phyloP scores from a whole-genome alignment of 2,113 vertebrate genomes.

The Aix galericulata region DNA sequence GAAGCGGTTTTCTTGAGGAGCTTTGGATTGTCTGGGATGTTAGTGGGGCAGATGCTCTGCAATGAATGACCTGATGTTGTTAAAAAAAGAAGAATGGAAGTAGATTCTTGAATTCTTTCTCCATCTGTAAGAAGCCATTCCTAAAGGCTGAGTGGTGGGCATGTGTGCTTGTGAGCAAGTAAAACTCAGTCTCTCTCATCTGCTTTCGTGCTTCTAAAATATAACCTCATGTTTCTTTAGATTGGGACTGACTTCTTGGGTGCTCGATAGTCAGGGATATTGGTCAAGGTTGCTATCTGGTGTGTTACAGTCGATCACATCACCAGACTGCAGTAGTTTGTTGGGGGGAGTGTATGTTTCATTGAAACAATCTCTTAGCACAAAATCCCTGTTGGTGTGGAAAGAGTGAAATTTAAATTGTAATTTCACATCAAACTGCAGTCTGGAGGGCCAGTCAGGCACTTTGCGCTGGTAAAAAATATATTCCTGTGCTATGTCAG shows the following conservation, averaged over 20 bases:
- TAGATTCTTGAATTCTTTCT: neutral
- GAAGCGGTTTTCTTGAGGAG: neutral
- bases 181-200: slow-evolving; percentile 41
- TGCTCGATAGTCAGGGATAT: neutral
- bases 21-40: neutral
- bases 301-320: slow-evolving; percentile 19
- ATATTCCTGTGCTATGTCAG: neutral
- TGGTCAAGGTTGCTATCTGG: neutral
- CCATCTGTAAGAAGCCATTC: slow-evolving; percentile 58
- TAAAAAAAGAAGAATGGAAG: neutral
- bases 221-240: slow-evolving; percentile 24
- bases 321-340: neutral
- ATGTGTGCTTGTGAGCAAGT: neutral
- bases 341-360: neutral
- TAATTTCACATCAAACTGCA: slow-evolving; percentile 34
- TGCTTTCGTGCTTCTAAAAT: slow-evolving; percentile 60
- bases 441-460: neutral
- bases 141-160: slow-evolving; percentile 28
- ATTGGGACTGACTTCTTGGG: slow-evolving; percentile 13
- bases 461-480: neutral
- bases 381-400: neutral
- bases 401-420: slow-evolving; percentile 3
- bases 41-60: neutral
- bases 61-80: neutral
- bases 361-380: neutral